Evolutionary conservation across 1,140 invertebrate species (phyloP).

Genomic region (Pristionchus pacificus): DNA sequence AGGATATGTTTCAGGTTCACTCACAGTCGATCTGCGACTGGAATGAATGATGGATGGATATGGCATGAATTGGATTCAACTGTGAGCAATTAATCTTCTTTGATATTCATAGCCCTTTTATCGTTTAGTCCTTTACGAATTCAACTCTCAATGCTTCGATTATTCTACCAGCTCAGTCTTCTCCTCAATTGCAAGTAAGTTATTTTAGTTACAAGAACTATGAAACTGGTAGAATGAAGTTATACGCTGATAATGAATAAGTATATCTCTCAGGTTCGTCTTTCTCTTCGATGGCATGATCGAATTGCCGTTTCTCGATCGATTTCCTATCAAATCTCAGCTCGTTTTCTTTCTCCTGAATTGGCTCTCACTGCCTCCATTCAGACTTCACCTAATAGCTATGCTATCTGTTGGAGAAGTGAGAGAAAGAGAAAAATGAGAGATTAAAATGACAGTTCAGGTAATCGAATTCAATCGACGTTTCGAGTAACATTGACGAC

Average conservation of each 20-base stretch:
- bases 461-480: conserved; percentile 13
- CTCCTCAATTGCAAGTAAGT: conserved; percentile 20
- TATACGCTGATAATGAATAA: neutral
- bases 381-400: conserved; percentile 14
- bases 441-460: neutral
- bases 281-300: neutral
- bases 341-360: neutral
- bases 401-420: conserved; percentile 21
- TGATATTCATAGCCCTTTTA: no score
- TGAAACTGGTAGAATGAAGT: no score
- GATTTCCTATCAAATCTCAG: neutral
- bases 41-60: neutral
- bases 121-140: no score
- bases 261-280: neutral
- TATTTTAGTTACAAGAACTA: neutral
- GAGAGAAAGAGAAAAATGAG: conserved; percentile 4
- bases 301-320: neutral
- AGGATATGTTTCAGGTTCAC: neutral
- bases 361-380: conserved; percentile 15
- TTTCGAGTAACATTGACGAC: conserved; percentile 16
- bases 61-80: neutral
- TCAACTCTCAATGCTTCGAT: neutral
- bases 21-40: neutral
- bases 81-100: no score
- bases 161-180: conserved; percentile 9